phyloP scores from a whole-genome alignment of 2,113 vertebrate genomes.

The Emydura subglobosa region DNA sequence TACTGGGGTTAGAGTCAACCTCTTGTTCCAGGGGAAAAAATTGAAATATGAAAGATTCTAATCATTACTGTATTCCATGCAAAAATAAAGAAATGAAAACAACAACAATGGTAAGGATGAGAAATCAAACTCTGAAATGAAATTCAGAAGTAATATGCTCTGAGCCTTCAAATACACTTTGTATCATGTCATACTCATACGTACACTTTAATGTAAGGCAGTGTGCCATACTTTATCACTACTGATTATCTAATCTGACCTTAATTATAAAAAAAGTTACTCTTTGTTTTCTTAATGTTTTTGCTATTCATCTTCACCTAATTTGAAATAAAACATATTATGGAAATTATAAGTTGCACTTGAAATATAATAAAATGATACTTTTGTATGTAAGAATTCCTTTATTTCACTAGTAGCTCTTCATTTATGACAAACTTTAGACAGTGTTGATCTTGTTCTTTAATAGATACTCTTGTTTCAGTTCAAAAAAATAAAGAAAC shows the following conservation, averaged over 20 bases:
- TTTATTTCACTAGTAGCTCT: not conserved
- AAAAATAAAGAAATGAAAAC: not conserved
- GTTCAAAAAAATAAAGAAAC: not conserved
- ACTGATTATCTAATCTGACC: not conserved
- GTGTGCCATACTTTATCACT: not conserved
- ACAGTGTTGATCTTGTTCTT: not conserved
- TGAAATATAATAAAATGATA: not conserved
- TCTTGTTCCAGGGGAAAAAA: not conserved
- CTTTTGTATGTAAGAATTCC: not conserved
- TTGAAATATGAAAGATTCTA: not conserved
- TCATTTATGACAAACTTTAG: not conserved
- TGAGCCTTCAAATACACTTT: not conserved
- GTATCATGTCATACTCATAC: not conserved
- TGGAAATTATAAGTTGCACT: not conserved
- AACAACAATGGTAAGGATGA: not conserved
- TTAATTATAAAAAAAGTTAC: not conserved
- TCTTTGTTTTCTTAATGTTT: not conserved
- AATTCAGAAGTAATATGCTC: not conserved
- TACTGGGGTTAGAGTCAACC: not conserved
- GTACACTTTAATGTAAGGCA: not conserved
- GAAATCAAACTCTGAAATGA: not conserved
- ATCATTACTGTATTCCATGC: not conserved
- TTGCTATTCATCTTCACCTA: not conserved
- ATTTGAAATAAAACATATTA: not conserved
- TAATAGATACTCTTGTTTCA: not conserved